Conservation (phyloP, 2,888 invertebrate genomes). For the Philereme vetulata region DNA sequence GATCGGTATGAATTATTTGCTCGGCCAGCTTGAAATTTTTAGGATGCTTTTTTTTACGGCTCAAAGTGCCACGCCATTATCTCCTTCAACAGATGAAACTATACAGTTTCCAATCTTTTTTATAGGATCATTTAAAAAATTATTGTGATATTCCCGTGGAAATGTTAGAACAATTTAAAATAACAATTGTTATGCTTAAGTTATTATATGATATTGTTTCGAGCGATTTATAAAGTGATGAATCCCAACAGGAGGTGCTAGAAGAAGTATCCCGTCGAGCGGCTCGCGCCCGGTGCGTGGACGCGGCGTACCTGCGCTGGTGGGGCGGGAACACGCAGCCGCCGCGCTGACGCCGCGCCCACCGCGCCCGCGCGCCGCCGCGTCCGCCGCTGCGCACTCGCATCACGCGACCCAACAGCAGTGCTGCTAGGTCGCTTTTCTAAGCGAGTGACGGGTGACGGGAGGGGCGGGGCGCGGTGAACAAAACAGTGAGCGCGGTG, state of each 20-base stretch:
- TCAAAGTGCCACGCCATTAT: too few species aligned
- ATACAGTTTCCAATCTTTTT: too few species aligned
- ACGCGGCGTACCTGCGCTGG: conserved; percentile 94
- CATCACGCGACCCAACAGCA: conserved; percentile 35
- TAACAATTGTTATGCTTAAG: too few species aligned
- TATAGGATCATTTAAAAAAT: too few species aligned
- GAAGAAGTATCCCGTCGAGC: conserved; percentile 96
- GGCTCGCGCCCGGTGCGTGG: conserved; percentile 93
- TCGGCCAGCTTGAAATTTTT: too few species aligned
- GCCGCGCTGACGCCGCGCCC: conserved; percentile 58
- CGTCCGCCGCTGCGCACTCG: conserved; percentile 47
- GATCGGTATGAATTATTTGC: too few species aligned
- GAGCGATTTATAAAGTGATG: too few species aligned
- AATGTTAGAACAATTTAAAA: too few species aligned
- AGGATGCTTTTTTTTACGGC: too few species aligned
- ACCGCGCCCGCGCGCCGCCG: conserved; percentile 42
- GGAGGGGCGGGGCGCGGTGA: background rate
- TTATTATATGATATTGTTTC: too few species aligned
- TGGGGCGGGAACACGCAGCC: conserved; percentile 67
- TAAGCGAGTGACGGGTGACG: background rate
- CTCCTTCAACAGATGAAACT: too few species aligned
- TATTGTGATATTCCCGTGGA: too few species aligned
- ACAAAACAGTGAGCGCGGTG: conserved; percentile 1
- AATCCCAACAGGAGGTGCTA: conserved; percentile 89
- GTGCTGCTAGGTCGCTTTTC: conserved; percentile 19